Evolutionary conservation across 2,888 invertebrate species (phyloP).

Genomic region (Adela reaumurella): DNA sequence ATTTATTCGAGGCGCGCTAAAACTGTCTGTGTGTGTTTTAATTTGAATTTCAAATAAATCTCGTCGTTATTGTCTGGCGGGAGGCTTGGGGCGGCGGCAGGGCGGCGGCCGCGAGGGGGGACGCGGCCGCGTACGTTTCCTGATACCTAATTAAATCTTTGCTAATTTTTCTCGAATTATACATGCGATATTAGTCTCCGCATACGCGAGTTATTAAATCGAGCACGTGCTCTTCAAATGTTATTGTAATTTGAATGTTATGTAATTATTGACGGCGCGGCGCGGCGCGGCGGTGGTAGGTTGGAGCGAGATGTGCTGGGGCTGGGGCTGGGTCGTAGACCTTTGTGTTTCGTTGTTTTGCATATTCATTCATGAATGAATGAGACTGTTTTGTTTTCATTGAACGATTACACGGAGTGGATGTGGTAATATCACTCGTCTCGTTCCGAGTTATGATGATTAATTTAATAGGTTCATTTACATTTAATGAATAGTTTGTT

Average conservation of each 20-base stretch:
- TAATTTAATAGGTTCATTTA: neutral
- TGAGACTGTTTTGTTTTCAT: neutral
- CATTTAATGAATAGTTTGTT: neutral
- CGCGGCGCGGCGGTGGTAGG: too few relatives aligned
- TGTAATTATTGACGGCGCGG: neutral
- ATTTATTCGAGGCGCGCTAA: conserved; percentile 50
- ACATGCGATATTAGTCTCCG: neutral
- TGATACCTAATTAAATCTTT: neutral
- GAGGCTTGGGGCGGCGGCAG: neutral
- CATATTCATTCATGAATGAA: conserved; percentile 24
- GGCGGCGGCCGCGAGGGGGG: too few relatives aligned
- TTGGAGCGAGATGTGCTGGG: too few relatives aligned
- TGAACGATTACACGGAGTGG: neutral
- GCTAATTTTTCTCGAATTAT: neutral
- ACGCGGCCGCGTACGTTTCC: too few relatives aligned
- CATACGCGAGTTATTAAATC: neutral
- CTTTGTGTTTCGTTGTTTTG: conserved; percentile 24
- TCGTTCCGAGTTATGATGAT: neutral
- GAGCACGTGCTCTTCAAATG: neutral
- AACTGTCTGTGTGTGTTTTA: conserved; percentile 41
- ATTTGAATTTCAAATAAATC: conserved; percentile 53
- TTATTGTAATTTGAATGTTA: neutral
- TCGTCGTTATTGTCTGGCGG: conserved; percentile 7
- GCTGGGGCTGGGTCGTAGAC: too few relatives aligned
- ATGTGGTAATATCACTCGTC: neutral